phyloP scores from a whole-genome alignment of 2,797 vertebrate species.

The Sebastes matsubarae region DNA sequence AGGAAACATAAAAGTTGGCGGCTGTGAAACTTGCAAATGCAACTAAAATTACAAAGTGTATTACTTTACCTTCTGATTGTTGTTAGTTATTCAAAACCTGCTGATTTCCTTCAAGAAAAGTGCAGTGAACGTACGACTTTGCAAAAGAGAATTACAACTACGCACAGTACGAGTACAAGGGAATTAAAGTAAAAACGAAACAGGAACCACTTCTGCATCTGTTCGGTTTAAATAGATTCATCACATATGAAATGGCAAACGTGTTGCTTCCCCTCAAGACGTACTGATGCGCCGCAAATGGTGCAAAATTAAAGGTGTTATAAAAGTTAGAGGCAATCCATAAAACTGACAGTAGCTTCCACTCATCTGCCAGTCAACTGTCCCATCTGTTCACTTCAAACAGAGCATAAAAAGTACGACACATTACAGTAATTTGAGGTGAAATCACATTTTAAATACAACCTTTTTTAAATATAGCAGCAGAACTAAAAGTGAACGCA shows the following conservation, averaged over 20 bases:
- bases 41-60: constrained; percentile 2
- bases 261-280: constrained; percentile 6
- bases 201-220: not conserved
- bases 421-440: not conserved
- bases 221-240: not conserved
- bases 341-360: not conserved
- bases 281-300: not conserved
- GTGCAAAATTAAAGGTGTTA: constrained; percentile 12
- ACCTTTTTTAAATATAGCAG: not conserved
- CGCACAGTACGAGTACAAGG: not conserved
- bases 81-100: not conserved
- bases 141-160: not conserved
- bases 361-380: not conserved
- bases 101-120: not conserved
- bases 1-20: constrained; percentile 7
- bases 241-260: constrained; percentile 8
- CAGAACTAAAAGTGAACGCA: not conserved
- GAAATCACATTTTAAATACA: constrained; percentile 22
- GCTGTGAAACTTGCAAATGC: constrained; percentile 15
- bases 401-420: not conserved
- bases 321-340: not conserved
- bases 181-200: not conserved
- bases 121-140: not conserved
- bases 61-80: not conserved
- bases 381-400: constrained; percentile 40